Evolutionary conservation across 2,888 invertebrate species (phyloP).

Genomic region (Muschampia plurimacula): DNA sequence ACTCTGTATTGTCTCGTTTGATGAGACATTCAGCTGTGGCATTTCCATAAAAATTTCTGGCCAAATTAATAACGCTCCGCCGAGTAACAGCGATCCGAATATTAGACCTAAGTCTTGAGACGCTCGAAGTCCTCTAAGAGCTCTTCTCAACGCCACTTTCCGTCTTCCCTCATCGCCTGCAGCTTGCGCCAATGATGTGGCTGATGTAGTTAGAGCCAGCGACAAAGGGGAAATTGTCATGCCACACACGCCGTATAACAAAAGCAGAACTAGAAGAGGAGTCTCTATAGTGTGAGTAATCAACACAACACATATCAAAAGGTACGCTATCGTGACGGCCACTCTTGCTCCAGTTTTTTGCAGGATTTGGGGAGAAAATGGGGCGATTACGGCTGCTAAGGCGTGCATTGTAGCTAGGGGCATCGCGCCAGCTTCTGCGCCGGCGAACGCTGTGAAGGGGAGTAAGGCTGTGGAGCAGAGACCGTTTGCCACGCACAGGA

Average conservation of each 20-base stretch:
- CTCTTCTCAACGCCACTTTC: constrained; percentile 71
- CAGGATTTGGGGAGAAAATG: constrained; percentile 74
- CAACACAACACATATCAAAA: constrained; percentile 85
- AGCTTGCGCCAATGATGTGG: constrained; percentile 85
- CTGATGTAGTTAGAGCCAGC: constrained; percentile 84
- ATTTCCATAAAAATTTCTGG: constrained; percentile 66
- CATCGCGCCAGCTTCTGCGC: constrained; percentile 86
- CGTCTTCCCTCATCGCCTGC: constrained; percentile 75
- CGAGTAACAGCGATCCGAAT: constrained; percentile 71
- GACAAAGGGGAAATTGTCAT: constrained; percentile 85
- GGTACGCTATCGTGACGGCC: constrained; percentile 79
- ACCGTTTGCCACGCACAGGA: constrained; percentile 86
- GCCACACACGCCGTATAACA: constrained; percentile 82
- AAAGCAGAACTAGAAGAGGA: constrained; percentile 67
- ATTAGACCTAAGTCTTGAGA: constrained; percentile 79
- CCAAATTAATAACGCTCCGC: constrained; percentile 80
- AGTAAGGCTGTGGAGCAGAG: constrained; percentile 88
- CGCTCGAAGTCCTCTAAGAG: constrained; percentile 72
- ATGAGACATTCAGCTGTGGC: constrained; percentile 69
- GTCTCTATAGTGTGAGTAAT: constrained; percentile 83
- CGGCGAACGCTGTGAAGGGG: constrained; percentile 83
- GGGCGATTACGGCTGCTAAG: constrained; percentile 86
- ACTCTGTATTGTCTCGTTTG: constrained; percentile 68
- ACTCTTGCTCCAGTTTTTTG: constrained; percentile 73
- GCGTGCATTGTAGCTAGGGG: constrained; percentile 87